Evolutionary conservation across 2,113 vertebrate species (phyloP).

Genomic region (Phalacrocorax aristotelis): DNA sequence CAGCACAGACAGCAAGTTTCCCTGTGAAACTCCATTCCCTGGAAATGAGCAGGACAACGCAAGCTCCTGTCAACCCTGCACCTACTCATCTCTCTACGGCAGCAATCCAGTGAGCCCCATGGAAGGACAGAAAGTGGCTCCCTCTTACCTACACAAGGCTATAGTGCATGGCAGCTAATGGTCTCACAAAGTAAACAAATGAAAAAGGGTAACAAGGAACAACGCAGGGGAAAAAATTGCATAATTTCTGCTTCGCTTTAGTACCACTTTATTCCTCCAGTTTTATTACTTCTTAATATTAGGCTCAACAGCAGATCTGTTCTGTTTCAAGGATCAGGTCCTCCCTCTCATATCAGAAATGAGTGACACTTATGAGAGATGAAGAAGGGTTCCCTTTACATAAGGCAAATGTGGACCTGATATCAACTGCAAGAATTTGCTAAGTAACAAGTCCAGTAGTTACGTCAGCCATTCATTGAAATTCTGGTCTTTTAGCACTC

Average conservation of each 20-base stretch:
- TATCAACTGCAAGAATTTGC: neutral
- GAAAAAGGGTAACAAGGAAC: neutral
- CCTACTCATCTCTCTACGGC: rapidly evolving
- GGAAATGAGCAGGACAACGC: neutral
- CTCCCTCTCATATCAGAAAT: neutral
- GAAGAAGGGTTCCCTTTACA: neutral
- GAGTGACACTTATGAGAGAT: rapidly evolving
- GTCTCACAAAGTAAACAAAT: neutral
- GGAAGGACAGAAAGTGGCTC: neutral
- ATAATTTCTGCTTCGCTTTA: neutral
- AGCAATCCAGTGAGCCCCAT: rapidly evolving
- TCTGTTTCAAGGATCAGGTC: neutral
- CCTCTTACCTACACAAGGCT: neutral
- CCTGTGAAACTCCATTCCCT: neutral
- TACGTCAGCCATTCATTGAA: neutral
- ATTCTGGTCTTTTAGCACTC: neutral
- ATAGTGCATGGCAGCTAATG: neutral
- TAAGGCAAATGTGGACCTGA: neutral
- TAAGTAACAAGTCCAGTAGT: neutral
- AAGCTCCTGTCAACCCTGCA: neutral
- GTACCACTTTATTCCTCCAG: neutral
- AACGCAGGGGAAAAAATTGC: neutral
- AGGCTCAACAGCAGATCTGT: neutral
- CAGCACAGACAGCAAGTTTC: neutral
- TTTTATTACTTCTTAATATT: neutral